Base-by-base conservation (phyloP, 2,797 vertebrate species). In the Percopsis omiscomaycus region DNA sequence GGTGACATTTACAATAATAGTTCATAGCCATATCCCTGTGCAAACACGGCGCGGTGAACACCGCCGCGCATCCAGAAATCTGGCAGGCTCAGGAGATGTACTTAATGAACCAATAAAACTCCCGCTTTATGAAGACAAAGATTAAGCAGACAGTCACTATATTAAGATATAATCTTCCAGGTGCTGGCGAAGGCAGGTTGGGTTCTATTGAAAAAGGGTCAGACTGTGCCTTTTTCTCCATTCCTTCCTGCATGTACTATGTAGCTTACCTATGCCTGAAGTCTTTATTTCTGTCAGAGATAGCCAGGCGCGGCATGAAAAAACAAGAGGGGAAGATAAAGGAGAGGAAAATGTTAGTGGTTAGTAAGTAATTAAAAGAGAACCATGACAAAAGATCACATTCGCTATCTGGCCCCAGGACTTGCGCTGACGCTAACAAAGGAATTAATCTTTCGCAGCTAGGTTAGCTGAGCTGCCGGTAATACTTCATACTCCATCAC, bases 241-340 rank as follows among this genome's bases (percentile, higher is more conserved):
- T 48, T 55, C 4, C 47, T 64, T 71, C 29, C 27, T 62, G 66
- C 72, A 72, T 70, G 79, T 16, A 60, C 50, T 28, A 11, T 55
- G 16, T 76, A 87, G 79, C 97, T 99, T 99, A 99, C 98, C 98
- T 99, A 94, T 99, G 97, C 93, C 96, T 97, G 96, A 96, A 98
- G 95, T 99, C 98, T 97, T 99, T 99, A 96, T 99, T 98, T 96
- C 98, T 99, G 95, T 94, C 89, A 94, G 88, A 89, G 92, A 83
- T 75, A 91, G 91, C 87, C 89, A 92, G 79, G 79, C 75, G 78
- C 70, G 83, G 82, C 66, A 73, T 71, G 59, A 71, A 72, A 72
- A 16, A 73, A 72, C 62, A 15, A 80, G 42, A 81, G 58, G 86
- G 68, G 64, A 75, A 71, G 69, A 84, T 68, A 83, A 73, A 83